Evolutionary conservation across 2,888 invertebrate genomes (phyloP), one percentile per base, ranked within the genome.

Genomic region (Tenthredo amoena): DNA sequence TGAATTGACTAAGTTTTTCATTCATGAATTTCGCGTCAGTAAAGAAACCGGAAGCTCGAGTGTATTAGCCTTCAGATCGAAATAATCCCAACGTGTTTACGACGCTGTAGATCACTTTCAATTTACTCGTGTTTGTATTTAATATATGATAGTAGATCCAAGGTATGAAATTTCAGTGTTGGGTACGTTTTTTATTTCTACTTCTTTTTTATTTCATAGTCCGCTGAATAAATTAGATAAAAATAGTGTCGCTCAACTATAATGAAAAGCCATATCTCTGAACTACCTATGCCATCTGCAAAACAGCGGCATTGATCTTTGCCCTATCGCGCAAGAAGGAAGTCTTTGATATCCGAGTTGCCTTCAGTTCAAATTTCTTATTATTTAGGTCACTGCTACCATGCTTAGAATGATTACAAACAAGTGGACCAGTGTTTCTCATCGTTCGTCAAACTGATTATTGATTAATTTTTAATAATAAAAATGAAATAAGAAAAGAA

Each of bases 341-440:
- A 74, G 74, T 74, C 74, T 74, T 43, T 74, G 74, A 74, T 74
- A 74, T 74, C 74, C 74, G 74, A 74, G 74, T 74, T 74, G 74
- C 43, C 43, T 74, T 74, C n/a, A 43, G 34, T 68, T 74, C 74
- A 74, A 74, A 43, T 74, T 40, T 40, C 40, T 74, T 10, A 26
- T 43, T 74, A 74, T 74, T 74, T 74, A 40, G 40, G 47, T 77
- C 77, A 50, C 31, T 77, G 50, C 50, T 50, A 77, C 31, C 34
- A 68, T 34, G 34, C 26, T 68, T 68, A 18, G 18, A 34, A 68
- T 34, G 68, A 6, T 68, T 34, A 34, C 34, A 34, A 34, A 68
- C 68, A 68, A 34, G 6, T 34, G 68, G 7, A 68, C 18, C 68
- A 68, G 68, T 68, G 68, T 68, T 68, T 68, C 68, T 68, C 68